Evolutionary conservation across 2,113 vertebrate species (phyloP), one percentile per base, ranked within the genome.

Genomic region (Malaclemys terrapin): DNA sequence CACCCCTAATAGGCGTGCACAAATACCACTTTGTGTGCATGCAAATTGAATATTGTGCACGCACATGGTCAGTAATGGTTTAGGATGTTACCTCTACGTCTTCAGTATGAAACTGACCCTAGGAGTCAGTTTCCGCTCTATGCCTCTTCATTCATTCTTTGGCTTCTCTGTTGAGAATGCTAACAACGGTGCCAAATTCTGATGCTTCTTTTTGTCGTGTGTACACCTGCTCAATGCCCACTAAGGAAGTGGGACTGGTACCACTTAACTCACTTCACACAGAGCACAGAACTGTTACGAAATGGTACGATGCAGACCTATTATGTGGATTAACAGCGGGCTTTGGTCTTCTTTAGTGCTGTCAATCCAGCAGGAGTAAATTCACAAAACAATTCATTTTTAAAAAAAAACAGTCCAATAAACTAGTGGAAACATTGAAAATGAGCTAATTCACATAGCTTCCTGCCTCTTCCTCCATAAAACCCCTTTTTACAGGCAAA

Each of bases 91-190:
- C 89, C 90, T 94, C 75, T 92, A 87, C 87, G 82, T 53, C n/a
- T 96, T 75, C 72, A 89, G 90, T 88, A 17, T 89, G 87, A 94
- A 94, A 94, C 89, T 89, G 56, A 35, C 59, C 81, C 31, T 89
- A 62, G 93, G 59, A 59, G 89, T 53, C 3, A 29, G 82, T 57
- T 78, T 27, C 49, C 22, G 20, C 62, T 12, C 89, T 90, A 14
- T 0, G 5, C 54, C 1, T 9, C 76, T 87, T 85, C 87, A 38
- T 80, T 84, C 2, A 2, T 31, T 17, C 3, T 31, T 86, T 75
- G 49, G 49, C 29, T 87, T 19, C 57, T 52, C 50, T 84, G 79
- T 62, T 82, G 81, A 80, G 88, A 38, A 59, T 89, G 59, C 82
- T 94, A 69, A 91, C 11, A 80, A 92, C 85, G 54, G 75, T 75